phyloP scores from a whole-genome alignment of 2,797 vertebrate species.

The Acropternis orthonyx region DNA sequence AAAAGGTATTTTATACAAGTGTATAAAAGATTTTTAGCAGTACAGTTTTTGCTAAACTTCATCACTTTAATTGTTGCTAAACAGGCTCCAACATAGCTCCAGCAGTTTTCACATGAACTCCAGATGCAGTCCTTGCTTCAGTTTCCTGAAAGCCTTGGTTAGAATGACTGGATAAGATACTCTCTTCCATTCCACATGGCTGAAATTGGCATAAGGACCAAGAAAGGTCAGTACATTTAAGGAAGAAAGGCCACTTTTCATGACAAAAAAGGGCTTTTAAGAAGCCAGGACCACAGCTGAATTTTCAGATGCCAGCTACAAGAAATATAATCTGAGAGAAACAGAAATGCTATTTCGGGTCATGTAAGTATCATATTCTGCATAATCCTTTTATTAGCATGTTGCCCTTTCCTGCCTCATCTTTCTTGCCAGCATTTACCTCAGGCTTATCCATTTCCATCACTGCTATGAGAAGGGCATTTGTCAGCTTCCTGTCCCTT shows the following conservation, averaged over 20 bases:
- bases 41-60: neutral
- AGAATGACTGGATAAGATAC: neutral
- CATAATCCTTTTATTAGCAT: constrained; percentile 46
- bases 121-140: neutral
- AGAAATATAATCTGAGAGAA: constrained; percentile 50
- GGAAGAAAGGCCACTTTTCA: neutral
- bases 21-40: neutral
- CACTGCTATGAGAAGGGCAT: neutral
- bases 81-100: neutral
- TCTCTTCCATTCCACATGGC: neutral
- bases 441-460: neutral
- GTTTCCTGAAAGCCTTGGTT: neutral
- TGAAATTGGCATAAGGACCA: neutral
- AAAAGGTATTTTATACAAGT: neutral
- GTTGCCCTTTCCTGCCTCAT: constrained; percentile 3
- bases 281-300: neutral
- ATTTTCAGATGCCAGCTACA: constrained; percentile 8
- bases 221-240: neutral
- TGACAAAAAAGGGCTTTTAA: neutral
- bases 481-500: neutral
- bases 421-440: constrained; percentile 19
- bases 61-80: neutral
- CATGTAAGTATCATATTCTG: constrained; percentile 25
- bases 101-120: neutral
- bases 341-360: constrained; percentile 40